Base-by-base conservation (phyloP, 2,888 invertebrate species). In the Omphaloscelis lunosa region DNA sequence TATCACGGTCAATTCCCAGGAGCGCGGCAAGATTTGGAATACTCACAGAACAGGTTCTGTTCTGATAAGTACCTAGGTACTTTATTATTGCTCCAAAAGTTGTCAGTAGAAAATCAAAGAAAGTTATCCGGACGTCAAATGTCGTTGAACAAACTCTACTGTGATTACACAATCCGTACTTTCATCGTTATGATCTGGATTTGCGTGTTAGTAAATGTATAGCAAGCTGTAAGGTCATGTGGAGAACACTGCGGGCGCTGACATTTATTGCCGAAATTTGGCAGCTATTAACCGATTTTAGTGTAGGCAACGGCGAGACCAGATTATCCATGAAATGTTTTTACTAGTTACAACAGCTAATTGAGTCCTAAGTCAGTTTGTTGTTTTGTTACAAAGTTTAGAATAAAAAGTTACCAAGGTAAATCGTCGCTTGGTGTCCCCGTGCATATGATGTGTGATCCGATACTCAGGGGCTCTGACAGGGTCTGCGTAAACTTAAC, bases 341-440 rank as follows among this genome's bases (percentile, higher is more conserved):
- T 78, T 61, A 82, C 45, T 53, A 82, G 56, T 53, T 67, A 48
- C 11, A 45, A 61, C 8, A 53, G 41, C 8, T 39, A 67, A 68
- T 45, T 9, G 20, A 61, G 41, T 51, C 23, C 6, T 41, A 15
- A 0, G 15, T 67, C n/a, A 4, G 11, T 59, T 15, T n/a, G 27
- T 59, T 5, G 70, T 79, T 77, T 34, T 34, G 15, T 39, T 65
- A 59, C 12, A 15, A 45, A 41, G 27, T 20, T 15, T 29, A 20
- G n/a, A 58, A 17, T 39, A 27, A 39, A 59, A 75, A 53, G 15
- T 91, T 91, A 96, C 96, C 96, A 96, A 87, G 96, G 95, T 88
- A 96, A 89, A 83, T 96, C 95, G 27, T 95, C 95, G 79, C 90
- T 92, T 2, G 96, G 95, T 34, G 96, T 96, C 56, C 96, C 96